Conservation (phyloP, 2,113 vertebrate species). For the Vimba vimba region DNA sequence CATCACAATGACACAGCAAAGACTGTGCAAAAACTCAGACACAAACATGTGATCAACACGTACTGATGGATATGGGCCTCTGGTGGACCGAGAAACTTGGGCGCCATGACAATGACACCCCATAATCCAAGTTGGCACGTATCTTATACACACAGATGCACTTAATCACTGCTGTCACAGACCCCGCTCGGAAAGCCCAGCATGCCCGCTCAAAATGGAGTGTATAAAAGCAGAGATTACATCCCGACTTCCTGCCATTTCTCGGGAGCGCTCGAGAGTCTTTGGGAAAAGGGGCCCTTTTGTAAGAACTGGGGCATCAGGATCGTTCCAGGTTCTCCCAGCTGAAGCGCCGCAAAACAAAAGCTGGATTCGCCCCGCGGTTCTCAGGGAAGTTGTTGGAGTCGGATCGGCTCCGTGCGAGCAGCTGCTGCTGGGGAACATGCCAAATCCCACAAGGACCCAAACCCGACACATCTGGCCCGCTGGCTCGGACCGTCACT, state of each 20-base stretch:
- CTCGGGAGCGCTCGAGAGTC: neutral
- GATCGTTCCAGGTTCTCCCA: slow-evolving; percentile 25
- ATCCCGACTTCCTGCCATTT: slow-evolving; percentile 18
- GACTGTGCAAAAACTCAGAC: slow-evolving; percentile 3
- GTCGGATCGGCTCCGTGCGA: neutral
- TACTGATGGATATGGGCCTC: neutral
- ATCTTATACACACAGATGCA: slow-evolving; percentile 44
- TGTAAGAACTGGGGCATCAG: neutral
- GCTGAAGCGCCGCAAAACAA: slow-evolving; percentile 21
- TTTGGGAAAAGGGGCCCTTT: slow-evolving; percentile 3
- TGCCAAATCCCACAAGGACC: slow-evolving; percentile 22
- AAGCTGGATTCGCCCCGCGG: neutral
- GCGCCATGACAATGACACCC: slow-evolving; percentile 4
- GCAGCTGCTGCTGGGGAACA: slow-evolving; percentile 37
- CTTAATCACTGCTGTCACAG: slow-evolving; percentile 27
- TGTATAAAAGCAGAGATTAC: slow-evolving; percentile 34
- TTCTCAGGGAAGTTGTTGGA: slow-evolving; percentile 2
- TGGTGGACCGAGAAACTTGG: slow-evolving; percentile 9
- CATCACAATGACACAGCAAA: neutral
- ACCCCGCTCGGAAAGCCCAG: slow-evolving; percentile 3
- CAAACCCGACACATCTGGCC: neutral
- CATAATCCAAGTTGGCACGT: slow-evolving; percentile 26
- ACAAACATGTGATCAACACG: slow-evolving; percentile 13
- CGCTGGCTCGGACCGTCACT: neutral
- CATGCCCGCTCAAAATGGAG: slow-evolving; percentile 17